A percentile compares a stretch with the other conserved stretches of the same genome.
These are phyloP conservation scores for Dryadula phaetusa DNA, from an alignment of 2,888 invertebrate genomes.

Conservation along the genomic window DNA sequence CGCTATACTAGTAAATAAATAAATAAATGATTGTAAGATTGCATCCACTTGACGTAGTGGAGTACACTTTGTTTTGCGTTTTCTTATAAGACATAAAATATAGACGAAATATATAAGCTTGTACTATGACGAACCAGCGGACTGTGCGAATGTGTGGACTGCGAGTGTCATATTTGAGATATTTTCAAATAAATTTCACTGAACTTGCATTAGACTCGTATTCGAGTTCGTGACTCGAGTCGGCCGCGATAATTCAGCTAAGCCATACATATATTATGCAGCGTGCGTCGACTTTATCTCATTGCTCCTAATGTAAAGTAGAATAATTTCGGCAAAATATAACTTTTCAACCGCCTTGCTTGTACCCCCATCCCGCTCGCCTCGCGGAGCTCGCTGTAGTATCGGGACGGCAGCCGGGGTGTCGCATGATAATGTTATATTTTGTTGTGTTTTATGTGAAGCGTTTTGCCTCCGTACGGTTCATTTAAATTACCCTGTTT, in stretches of 20 bases:
- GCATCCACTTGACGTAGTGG: too few relatives aligned
- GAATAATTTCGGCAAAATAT: slow-evolving; percentile 14
- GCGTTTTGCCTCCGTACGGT: slow-evolving; percentile 6
- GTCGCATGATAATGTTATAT: neutral
- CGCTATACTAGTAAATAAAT: too few relatives aligned
- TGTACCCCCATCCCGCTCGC: neutral
- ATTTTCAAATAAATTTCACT: neutral
- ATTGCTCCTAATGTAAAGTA: slow-evolving; percentile 14
- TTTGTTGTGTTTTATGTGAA: slow-evolving; percentile 30
- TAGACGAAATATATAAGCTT: too few relatives aligned
- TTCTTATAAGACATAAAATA: too few relatives aligned
- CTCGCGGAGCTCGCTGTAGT: neutral
- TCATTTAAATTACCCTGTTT: slow-evolving; percentile 22
- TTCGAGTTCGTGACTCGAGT: neutral
- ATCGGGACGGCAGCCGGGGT: neutral
- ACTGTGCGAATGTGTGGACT: too few relatives aligned
- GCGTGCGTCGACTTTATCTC: slow-evolving; percentile 16
- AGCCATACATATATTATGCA: slow-evolving; percentile 22
- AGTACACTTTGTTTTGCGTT: too few relatives aligned
- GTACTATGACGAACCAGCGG: too few relatives aligned
- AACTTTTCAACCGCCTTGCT: slow-evolving; percentile 17
- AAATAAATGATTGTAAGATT: too few relatives aligned
- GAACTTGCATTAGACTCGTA: neutral
- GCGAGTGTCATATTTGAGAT: neutral
- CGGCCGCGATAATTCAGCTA: slow-evolving; percentile 16